Conservation (phyloP, 2,888 invertebrate genomes). For the Ctenicera cuprea region DNA sequence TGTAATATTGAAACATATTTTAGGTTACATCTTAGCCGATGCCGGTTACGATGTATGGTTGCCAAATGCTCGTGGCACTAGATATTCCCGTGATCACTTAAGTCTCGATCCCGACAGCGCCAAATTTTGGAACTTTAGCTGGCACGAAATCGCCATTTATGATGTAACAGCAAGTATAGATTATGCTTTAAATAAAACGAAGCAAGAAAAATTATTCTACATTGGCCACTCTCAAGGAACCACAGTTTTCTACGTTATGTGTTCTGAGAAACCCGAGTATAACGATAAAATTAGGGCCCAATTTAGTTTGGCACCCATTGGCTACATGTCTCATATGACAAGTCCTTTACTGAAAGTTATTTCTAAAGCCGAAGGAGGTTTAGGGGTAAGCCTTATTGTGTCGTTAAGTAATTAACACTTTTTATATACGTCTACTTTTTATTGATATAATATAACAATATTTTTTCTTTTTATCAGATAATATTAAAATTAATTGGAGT, state of each 20-base stretch:
- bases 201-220: constrained; percentile 63
- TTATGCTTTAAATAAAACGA: constrained; percentile 76
- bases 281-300: constrained; percentile 64
- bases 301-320: constrained; percentile 85
- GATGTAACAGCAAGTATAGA: constrained; percentile 89
- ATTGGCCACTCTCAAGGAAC: constrained; percentile 52
- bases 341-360: constrained; percentile 66
- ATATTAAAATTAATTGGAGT: constrained; percentile 61
- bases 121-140: constrained; percentile 73
- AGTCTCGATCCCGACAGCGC: constrained; percentile 57
- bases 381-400: constrained; percentile 28
- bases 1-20: constrained; percentile 36
- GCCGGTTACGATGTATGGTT: constrained; percentile 75
- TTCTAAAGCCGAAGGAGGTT: constrained; percentile 22
- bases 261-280: constrained; percentile 40
- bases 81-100: constrained; percentile 74
- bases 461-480: background rate
- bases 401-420: no score
- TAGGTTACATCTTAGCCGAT: constrained; percentile 73
- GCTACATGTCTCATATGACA: constrained; percentile 71
- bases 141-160: constrained; percentile 85
- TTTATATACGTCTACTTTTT: no score
- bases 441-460: background rate
- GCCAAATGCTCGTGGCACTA: constrained; percentile 78
- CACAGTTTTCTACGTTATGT: constrained; percentile 39